A percentile compares a stretch with the other conserved stretches of the same genome.
These are phyloP conservation scores for Thamnophis sirtalis DNA, from an alignment of 2,113 vertebrate genomes.

Conservation along the genomic window DNA sequence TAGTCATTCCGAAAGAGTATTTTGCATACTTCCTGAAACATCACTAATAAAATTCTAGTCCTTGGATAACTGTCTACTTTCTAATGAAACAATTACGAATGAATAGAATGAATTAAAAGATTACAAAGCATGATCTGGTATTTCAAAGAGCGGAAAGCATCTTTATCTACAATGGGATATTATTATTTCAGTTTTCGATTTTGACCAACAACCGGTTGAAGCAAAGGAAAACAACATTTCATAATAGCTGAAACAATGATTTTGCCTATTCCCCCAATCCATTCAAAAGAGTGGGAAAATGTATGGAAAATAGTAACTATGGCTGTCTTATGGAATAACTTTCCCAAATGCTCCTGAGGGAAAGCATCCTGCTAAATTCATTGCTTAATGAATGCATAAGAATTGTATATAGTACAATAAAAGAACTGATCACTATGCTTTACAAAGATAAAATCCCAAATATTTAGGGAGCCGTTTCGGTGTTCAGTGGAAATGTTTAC, in stretches of 20 bases:
- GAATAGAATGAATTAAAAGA: neutral
- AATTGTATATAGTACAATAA: slow-evolving; percentile 57
- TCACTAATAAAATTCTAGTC: neutral
- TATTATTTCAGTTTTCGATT: neutral
- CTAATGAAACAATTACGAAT: neutral
- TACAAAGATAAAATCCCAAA: slow-evolving; percentile 58
- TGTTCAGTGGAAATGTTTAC: slow-evolving; percentile 60
- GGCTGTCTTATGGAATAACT: slow-evolving; percentile 37
- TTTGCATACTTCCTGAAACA: neutral
- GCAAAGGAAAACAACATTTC: slow-evolving; percentile 35
- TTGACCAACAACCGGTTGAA: neutral
- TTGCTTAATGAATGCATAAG: slow-evolving; percentile 57
- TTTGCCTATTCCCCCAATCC: neutral
- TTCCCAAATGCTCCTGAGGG: slow-evolving; percentile 41
- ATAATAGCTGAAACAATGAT: rapidly evolving
- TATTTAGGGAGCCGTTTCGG: slow-evolving; percentile 57
- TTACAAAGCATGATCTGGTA: neutral
- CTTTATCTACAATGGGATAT: neutral
- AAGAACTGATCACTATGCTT: slow-evolving; percentile 50
- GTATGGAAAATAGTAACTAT: slow-evolving; percentile 31
- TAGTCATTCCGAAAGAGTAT: neutral
- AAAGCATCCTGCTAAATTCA: slow-evolving; percentile 50
- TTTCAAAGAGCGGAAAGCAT: neutral
- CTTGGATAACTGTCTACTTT: neutral
- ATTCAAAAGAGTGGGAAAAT: slow-evolving; percentile 11